phyloP scores from a whole-genome alignment of 2,113 vertebrate genomes.

The Centropus unirufus region DNA sequence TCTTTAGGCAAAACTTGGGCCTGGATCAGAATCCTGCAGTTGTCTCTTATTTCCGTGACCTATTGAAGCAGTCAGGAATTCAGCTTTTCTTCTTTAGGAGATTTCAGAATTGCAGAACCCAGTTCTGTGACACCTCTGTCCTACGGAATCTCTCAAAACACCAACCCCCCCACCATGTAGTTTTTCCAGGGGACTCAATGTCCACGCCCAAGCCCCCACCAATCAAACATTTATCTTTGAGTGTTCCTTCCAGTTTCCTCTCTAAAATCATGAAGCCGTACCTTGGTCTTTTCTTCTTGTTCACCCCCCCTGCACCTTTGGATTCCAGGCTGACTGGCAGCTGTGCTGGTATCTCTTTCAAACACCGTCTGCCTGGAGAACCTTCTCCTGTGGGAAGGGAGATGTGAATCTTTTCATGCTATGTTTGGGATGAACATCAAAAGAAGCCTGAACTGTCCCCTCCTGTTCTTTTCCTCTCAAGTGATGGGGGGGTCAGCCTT shows the following conservation, averaged over 20 bases:
- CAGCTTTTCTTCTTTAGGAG: fast-evolving
- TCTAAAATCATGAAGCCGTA: background rate
- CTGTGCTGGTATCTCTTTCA: background rate
- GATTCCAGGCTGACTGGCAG: background rate
- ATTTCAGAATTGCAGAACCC: background rate
- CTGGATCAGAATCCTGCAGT: background rate
- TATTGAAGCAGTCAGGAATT: background rate
- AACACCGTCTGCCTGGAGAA: background rate
- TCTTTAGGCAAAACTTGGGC: background rate
- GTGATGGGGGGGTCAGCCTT: background rate
- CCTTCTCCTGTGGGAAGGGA: background rate
- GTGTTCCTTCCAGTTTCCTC: background rate
- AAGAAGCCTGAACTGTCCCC: background rate
- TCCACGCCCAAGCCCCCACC: background rate
- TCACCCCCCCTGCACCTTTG: no score
- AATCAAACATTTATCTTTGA: background rate
- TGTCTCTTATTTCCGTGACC: background rate
- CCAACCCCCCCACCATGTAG: no score
- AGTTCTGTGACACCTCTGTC: background rate
- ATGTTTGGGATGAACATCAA: background rate
- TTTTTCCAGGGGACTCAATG: background rate
- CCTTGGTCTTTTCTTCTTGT: background rate
- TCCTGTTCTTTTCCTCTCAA: slow-evolving; percentile 28
- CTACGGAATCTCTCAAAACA: background rate
- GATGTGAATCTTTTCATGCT: background rate